A percentile compares a stretch with the other conserved stretches of the same genome.
Evolutionary conservation across 1,140 invertebrate species (phyloP).

Genomic region (Oncopodura yosiiana): DNA sequence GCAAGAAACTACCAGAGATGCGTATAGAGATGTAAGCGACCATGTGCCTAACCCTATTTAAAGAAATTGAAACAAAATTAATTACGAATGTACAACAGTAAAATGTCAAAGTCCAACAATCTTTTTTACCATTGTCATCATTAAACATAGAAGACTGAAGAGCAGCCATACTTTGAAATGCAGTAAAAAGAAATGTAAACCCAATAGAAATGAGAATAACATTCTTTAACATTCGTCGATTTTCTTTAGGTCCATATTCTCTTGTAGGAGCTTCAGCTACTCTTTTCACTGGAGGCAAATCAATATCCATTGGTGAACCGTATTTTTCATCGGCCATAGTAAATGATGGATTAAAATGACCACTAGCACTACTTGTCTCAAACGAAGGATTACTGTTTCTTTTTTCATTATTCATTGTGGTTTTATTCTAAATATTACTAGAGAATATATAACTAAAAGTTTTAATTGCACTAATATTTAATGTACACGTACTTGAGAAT

Average conservation of each 20-base stretch:
- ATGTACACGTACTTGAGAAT: too few species aligned
- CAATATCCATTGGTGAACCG: too few species aligned
- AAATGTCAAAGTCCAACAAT: neutral
- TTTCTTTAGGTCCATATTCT: conserved; percentile 46
- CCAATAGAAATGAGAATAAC: conserved; percentile 71
- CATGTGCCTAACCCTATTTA: conserved; percentile 62
- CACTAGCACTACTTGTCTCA: too few species aligned
- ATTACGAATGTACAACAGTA: neutral
- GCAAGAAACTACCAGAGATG: conserved; percentile 58
- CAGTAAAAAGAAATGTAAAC: conserved; percentile 88
- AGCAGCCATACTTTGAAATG: conserved; percentile 81
- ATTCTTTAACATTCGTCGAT: conserved; percentile 80
- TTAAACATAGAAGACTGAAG: conserved; percentile 58
- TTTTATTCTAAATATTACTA: too few species aligned
- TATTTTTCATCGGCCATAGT: neutral
- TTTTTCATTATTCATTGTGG: too few species aligned
- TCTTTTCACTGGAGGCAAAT: neutral
- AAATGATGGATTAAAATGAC: conserved; percentile 1
- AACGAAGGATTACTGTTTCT: too few species aligned
- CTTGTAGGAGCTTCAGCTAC: neutral
- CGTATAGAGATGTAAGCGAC: conserved; percentile 75
- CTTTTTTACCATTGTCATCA: neutral
- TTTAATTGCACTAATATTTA: too few species aligned
- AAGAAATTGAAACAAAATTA: too few species aligned
- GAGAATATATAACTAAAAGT: too few species aligned